phyloP scores from a whole-genome alignment of 2,113 vertebrate genomes.

The Mobula birostris region DNA sequence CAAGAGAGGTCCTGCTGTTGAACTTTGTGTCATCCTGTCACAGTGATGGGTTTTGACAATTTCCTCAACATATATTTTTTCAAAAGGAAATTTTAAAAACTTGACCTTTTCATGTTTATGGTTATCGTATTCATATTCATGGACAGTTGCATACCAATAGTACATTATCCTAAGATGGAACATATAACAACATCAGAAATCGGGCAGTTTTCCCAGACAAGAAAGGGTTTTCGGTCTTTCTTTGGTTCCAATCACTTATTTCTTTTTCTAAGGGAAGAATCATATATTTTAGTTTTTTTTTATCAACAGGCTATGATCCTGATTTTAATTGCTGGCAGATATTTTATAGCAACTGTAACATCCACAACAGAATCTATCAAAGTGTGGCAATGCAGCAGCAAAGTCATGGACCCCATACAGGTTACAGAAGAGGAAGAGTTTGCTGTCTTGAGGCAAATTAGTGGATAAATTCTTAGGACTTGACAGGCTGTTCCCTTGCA shows the following conservation, averaged over 20 bases:
- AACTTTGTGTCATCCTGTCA: constrained; percentile 38
- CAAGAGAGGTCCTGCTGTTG: constrained; percentile 46
- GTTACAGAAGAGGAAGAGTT: too few relatives aligned
- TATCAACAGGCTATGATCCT: neutral
- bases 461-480: too few relatives aligned
- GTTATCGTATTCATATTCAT: neutral
- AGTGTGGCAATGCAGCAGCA: too few relatives aligned
- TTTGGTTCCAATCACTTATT: neutral
- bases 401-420: too few relatives aligned
- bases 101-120: neutral
- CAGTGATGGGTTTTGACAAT: constrained; percentile 38
- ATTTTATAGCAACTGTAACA: neutral
- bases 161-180: neutral
- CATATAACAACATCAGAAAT: neutral
- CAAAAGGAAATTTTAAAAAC: constrained; percentile 35
- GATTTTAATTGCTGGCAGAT: too few relatives aligned
- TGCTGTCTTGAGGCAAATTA: too few relatives aligned
- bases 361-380: too few relatives aligned
- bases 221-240: neutral
- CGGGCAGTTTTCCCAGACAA: too few relatives aligned
- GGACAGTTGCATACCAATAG: neutral
- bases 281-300: neutral
- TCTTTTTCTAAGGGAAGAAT: neutral
- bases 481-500: too few relatives aligned
- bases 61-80: constrained; percentile 36